Base-by-base conservation (phyloP, 2,113 vertebrate genomes). In the Gymnobelideus leadbeateri region DNA sequence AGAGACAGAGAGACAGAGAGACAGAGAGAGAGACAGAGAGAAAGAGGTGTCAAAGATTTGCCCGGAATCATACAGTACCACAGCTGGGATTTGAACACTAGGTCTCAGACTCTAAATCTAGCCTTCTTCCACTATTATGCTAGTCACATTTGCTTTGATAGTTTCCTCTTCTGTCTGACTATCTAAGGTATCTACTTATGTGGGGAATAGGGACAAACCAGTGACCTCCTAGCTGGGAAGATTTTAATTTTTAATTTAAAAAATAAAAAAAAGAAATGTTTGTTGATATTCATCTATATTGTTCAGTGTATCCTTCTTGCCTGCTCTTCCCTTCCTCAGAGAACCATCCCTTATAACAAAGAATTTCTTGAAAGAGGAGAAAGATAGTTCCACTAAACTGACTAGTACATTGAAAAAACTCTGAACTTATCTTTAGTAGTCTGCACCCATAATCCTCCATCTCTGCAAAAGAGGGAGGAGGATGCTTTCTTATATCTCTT, bases 241-340 rank as follows among this genome's bases (percentile, higher is more conserved):
- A 77, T n/a, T 77, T 77, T 77, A 77, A 77, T 77, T n/a, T 77
- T 77, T 77, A 77, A 77, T 77, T 77, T 21, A 68, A 68, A 55
- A 26, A 26, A 8, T 11, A 14, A 25, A 25, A 61, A 61, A 55
- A 54, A 54, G 53, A 54, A 55, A 26, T 55, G 57, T 37, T 68
- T 68, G 31, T 37, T 31, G 37, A 77, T n/a, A 77, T 77, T n/a
- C 68, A 77, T 68, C 61, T 77, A 77, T 77, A 77, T 77, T 77
- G 1, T 14, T 37, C 16, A n/a, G 11, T 68, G 12, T 37, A 68
- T 16, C 31, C 5, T 37, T n/a, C 14, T 68, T 68, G 14, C 43
- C n/a, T 77, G 68, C n/a, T 1, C n/a, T 37, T 77, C 68, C 37
- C 68, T 77, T 77, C 37, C 37, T 77, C n/a, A n/a, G 61, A n/a